Conservation (phyloP, 23 tunicate species). For the Halocynthia aurantium region DNA sequence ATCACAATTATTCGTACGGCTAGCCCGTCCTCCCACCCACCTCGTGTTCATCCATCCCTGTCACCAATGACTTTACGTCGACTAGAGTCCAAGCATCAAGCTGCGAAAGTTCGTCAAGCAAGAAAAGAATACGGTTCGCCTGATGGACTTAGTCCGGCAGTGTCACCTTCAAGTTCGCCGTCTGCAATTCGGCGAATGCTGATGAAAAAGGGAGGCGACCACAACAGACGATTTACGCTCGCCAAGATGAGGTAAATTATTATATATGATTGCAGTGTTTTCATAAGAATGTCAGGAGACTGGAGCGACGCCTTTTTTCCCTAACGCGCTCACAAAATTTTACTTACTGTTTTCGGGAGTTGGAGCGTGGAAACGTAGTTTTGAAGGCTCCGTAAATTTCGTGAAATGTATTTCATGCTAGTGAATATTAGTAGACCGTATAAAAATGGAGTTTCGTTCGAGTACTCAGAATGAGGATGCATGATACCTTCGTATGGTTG, state of each 20-base stretch:
- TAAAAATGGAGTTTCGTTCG: too few relatives aligned
- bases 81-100: conserved; percentile 66
- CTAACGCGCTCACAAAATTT: too few relatives aligned
- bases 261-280: neutral
- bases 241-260: conserved; percentile 60
- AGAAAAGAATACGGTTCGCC: conserved; percentile 27
- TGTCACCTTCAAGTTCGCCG: conserved; percentile 71
- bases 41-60: conserved; percentile 29
- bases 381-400: too few relatives aligned
- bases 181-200: conserved; percentile 39
- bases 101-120: conserved; percentile 61
- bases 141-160: conserved; percentile 36
- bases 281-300: too few relatives aligned
- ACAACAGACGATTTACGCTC: conserved; percentile 57
- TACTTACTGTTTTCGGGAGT: too few relatives aligned
- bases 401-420: too few relatives aligned
- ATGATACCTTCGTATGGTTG: too few relatives aligned
- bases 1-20: conserved; percentile 10
- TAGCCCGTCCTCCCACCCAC: conserved; percentile 15
- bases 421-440: too few relatives aligned
- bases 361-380: too few relatives aligned
- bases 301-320: too few relatives aligned
- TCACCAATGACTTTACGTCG: conserved; percentile 81
- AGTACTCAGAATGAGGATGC: too few relatives aligned
- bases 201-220: conserved; percentile 44